phyloP scores from a whole-genome alignment of 2,797 vertebrate genomes.

The Peromyscus eremicus region DNA sequence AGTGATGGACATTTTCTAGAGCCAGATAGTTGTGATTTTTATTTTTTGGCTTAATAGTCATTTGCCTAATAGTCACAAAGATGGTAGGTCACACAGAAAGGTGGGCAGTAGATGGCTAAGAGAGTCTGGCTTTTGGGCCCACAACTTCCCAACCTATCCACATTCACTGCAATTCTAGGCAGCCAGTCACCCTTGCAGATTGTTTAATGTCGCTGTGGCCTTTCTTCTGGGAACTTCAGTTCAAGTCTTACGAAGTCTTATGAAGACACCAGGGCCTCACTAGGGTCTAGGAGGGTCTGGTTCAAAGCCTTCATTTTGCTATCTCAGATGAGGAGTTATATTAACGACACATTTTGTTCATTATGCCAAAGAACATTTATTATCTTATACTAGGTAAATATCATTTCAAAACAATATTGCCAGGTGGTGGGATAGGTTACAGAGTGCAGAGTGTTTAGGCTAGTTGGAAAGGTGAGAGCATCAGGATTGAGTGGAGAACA shows the following conservation, averaged over 20 bases:
- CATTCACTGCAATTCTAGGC: not conserved
- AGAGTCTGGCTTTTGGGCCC: not conserved
- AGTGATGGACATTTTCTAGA: not conserved
- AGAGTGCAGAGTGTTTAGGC: not conserved
- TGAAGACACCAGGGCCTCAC: not conserved
- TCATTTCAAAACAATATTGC: not conserved
- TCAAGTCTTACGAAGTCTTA: not conserved
- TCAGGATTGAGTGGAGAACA: not conserved
- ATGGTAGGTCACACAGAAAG: too few relatives aligned
- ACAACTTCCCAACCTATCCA: not conserved
- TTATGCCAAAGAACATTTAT: not conserved
- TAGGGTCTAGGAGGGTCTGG: not conserved
- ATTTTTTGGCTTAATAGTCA: not conserved
- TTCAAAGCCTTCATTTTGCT: not conserved
- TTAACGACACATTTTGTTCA: not conserved
- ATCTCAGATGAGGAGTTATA: not conserved
- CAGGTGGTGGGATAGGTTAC: too few relatives aligned
- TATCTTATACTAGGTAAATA: not conserved
- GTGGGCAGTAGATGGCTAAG: not conserved
- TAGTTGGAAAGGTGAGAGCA: not conserved
- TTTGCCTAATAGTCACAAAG: not conserved
- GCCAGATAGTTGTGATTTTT: not conserved
- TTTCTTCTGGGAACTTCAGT: not conserved
- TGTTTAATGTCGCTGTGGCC: not conserved
- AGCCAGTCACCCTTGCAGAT: not conserved